Base-by-base conservation (phyloP, 2,888 invertebrate species). In the Hetaerina titia region DNA sequence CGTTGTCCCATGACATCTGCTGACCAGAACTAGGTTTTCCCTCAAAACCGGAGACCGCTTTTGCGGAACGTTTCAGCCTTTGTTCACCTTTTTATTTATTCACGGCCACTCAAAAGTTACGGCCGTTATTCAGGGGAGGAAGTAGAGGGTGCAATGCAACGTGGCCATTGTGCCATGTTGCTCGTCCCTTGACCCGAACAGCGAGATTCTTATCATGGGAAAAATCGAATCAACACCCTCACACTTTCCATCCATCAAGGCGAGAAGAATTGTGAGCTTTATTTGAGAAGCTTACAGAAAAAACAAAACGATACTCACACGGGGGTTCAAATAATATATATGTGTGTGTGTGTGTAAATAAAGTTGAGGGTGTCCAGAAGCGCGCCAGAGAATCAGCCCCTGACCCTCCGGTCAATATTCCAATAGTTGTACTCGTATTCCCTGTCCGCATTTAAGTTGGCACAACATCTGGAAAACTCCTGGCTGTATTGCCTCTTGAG, bases 91-190 rank as follows among this genome's bases (percentile, higher is more conserved):
- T 57, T 89, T 89, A 89, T 89, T 89, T 89, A 89, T 89, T 89
- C 89, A 89, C 45, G 89, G 57, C 89, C 89, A 89, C 57, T 89
- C 56, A 69, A 89, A 57, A 89, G 89, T 58, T 57, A 56, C 89
- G 56, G 89, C 89, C 89, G 89, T 89, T 89, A 89, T 89, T 58
- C 89, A 89, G 57, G n/a, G 89, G 56, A 89, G 89, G 89, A 89
- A 89, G 89, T 89, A 89, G 45, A n/a, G 56, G 22, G 57, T 17
- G 89, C 89, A 45, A 89, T 56, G 45, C 89, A n/a, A 58, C 56
- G 15, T 56, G 88, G 11, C 89, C 22, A 89, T 89, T 89, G 89
- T 89, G 58, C 58, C 89, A 56, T 56, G n/a, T 58, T 15, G 56
- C 57, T n/a, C 57, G 45, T 45, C 89, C 89, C 45, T 89, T 45